phyloP scores from a whole-genome alignment of 2,797 vertebrate genomes.

The Graptemys geographica region DNA sequence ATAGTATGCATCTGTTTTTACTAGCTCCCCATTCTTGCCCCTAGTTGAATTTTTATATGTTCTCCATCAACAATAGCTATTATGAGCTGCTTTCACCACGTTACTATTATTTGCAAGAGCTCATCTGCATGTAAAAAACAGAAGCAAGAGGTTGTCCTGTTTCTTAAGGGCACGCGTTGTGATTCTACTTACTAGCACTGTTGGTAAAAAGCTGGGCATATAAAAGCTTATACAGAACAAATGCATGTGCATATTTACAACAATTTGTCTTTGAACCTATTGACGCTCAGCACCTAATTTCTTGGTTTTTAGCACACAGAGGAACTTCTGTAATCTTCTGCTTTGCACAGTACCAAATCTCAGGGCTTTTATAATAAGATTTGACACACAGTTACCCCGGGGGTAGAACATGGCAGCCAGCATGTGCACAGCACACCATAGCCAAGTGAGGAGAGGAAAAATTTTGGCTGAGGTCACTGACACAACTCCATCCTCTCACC shows the following conservation, averaged over 20 bases:
- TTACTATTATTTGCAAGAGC: background rate
- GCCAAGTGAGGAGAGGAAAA: background rate
- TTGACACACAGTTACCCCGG: background rate
- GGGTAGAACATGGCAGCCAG: background rate
- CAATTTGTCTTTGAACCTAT: background rate
- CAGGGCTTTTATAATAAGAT: background rate
- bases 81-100: background rate
- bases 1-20: conserved; percentile 5
- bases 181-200: background rate
- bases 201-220: background rate
- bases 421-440: background rate
- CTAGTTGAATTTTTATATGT: background rate
- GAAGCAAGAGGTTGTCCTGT: background rate
- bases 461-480: background rate
- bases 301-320: background rate
- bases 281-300: background rate
- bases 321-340: background rate
- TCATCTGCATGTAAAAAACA: background rate
- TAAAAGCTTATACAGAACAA: background rate
- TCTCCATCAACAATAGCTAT: conserved; percentile 8
- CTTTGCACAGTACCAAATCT: background rate
- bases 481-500: background rate
- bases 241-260: background rate
- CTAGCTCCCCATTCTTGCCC: conserved; percentile 9
- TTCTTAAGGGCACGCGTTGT: background rate